Evolutionary conservation across 1,140 invertebrate species (phyloP).

Genomic region (Episyrphus balteatus): DNA sequence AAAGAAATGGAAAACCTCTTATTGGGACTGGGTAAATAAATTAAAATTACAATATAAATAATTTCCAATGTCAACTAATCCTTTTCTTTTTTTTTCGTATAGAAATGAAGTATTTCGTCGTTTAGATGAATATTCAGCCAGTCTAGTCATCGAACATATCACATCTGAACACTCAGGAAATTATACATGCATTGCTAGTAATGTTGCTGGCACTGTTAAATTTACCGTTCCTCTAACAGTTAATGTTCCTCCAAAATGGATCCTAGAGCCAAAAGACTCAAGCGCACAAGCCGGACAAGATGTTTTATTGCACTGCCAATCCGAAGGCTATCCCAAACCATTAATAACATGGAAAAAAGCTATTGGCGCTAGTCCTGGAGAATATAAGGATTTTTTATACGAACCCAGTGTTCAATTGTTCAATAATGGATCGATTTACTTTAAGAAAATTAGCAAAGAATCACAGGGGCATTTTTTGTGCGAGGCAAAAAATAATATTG

Average conservation of each 20-base stretch:
- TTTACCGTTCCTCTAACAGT: conserved; percentile 68
- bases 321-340: conserved; percentile 80
- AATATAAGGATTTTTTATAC: conserved; percentile 75
- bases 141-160: conserved; percentile 78
- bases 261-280: conserved; percentile 75
- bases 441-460: conserved; percentile 67
- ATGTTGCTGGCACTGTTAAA: conserved; percentile 65
- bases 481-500: conserved; percentile 83
- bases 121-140: conserved; percentile 78
- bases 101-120: conserved; percentile 44
- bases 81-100: conserved; percentile 1
- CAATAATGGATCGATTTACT: conserved; percentile 69
- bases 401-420: conserved; percentile 63
- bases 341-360: conserved; percentile 79
- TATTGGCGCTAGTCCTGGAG: conserved; percentile 67
- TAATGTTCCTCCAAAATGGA: conserved; percentile 84
- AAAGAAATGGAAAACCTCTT: conserved; percentile 63
- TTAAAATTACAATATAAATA: not conserved
- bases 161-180: conserved; percentile 73
- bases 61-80: too few species aligned
- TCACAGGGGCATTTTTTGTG: conserved; percentile 86
- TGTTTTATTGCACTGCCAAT: conserved; percentile 77
- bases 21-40: conserved; percentile 29
- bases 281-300: conserved; percentile 75
- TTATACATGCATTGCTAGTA: conserved; percentile 79